A percentile compares a stretch with the other conserved stretches of the same genome.
These are phyloP conservation scores for Cephonodes hylas DNA, from an alignment of 2,888 invertebrate genomes.

Conservation along the genomic window DNA sequence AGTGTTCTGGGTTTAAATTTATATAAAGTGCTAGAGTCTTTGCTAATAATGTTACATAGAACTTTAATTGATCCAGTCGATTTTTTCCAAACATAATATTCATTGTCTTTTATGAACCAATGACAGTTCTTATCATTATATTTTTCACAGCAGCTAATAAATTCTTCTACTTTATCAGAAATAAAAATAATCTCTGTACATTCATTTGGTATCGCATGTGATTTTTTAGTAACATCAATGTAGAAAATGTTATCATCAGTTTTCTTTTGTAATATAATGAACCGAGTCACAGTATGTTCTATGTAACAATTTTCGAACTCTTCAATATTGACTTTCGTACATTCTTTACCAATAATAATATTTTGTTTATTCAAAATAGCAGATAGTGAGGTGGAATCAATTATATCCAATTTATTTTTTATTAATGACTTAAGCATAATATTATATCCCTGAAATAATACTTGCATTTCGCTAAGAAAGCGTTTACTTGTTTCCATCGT, in stretches of 20 bases:
- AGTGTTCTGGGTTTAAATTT: slow-evolving; percentile 7
- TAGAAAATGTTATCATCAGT: not conserved
- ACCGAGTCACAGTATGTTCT: slow-evolving; percentile 20
- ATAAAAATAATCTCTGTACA: not conserved
- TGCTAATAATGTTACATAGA: not conserved
- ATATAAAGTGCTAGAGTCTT: not conserved
- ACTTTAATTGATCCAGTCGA: not conserved
- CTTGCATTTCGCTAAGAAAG: slow-evolving; percentile 11
- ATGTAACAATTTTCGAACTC: slow-evolving; percentile 19
- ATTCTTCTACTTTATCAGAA: slow-evolving; percentile 18
- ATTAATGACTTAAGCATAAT: not conserved
- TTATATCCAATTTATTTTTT: not conserved
- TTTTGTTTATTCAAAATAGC: slow-evolving; percentile 19
- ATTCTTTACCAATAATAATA: slow-evolving; percentile 17
- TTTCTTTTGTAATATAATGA: slow-evolving; percentile 8
- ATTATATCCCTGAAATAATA: not conserved
- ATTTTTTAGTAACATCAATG: not conserved
- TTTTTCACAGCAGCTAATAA: not conserved
- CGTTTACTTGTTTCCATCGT: not conserved
- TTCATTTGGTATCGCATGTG: not conserved
- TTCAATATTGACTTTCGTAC: not conserved
- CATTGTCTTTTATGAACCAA: not conserved
- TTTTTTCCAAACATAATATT: not conserved
- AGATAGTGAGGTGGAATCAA: not conserved
- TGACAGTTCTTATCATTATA: slow-evolving; percentile 1